phyloP scores from a whole-genome alignment of 1,140 invertebrate species.

The Phocides pigmalion region DNA sequence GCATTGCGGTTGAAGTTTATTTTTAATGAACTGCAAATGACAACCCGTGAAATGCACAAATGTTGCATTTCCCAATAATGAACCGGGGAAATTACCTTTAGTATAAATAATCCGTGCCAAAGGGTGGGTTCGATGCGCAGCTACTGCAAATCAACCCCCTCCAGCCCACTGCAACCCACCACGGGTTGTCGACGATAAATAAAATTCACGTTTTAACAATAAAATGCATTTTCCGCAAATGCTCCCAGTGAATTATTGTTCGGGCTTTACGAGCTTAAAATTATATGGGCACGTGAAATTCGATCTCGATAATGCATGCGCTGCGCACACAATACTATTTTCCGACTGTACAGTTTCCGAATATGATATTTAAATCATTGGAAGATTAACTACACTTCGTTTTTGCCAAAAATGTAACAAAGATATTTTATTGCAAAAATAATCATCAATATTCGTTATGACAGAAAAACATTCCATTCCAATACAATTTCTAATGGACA shows the following conservation, averaged over 20 bases:
- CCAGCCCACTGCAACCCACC: constrained; percentile 56
- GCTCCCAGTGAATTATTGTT: constrained; percentile 80
- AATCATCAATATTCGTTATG: background rate
- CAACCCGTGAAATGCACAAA: constrained; percentile 75
- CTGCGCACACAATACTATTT: constrained; percentile 69
- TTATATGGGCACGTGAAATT: constrained; percentile 82
- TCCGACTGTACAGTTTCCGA: constrained; percentile 53
- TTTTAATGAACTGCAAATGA: constrained; percentile 80
- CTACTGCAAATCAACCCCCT: constrained; percentile 79
- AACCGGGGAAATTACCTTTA: constrained; percentile 81
- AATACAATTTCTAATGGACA: constrained; percentile 21
- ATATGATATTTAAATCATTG: constrained; percentile 49
- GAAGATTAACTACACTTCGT: constrained; percentile 36
- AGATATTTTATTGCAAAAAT: constrained; percentile 3
- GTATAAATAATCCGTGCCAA: constrained; percentile 82
- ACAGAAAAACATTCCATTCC: background rate
- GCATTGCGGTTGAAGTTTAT: constrained; percentile 54
- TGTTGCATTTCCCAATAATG: constrained; percentile 82
- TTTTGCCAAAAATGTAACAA: constrained; percentile 4
- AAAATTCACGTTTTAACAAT: constrained; percentile 84
- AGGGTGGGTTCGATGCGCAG: constrained; percentile 78
- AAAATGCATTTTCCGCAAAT: constrained; percentile 84
- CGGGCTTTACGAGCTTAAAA: constrained; percentile 83
- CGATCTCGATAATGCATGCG: constrained; percentile 79
- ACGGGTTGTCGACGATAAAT: constrained; percentile 80